Evolutionary conservation across 2,113 vertebrate genomes (phyloP).

Genomic region (Seriola dumerili): DNA sequence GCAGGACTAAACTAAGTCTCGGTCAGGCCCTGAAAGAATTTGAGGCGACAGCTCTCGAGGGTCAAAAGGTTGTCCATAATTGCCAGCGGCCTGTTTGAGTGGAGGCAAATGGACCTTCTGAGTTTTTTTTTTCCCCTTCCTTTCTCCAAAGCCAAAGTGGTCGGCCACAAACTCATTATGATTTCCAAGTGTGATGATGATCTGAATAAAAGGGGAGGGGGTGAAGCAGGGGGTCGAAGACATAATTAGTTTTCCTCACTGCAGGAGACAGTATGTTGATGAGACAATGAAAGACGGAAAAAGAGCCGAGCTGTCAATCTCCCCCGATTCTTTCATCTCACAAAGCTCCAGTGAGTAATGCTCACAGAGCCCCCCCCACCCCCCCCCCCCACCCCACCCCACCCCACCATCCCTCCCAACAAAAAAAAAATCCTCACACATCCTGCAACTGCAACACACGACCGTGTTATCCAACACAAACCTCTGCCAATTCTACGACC

Average conservation of each 20-base stretch:
- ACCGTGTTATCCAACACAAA: conserved; percentile 37
- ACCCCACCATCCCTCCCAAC: too few species aligned
- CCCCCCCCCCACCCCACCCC: neutral
- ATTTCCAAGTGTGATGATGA: conserved; percentile 83
- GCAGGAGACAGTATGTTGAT: conserved; percentile 84
- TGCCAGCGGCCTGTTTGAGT: conserved; percentile 60
- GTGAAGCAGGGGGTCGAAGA: conserved; percentile 80
- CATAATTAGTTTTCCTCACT: conserved; percentile 86
- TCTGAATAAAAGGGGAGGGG: conserved; percentile 79
- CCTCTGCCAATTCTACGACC: conserved; percentile 43
- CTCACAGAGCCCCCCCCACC: conserved; percentile 26
- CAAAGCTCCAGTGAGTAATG: conserved; percentile 68
- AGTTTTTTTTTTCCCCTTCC: conserved; percentile 13
- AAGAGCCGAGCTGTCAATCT: conserved; percentile 82
- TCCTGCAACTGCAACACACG: conserved; percentile 32
- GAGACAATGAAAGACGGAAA: conserved; percentile 80
- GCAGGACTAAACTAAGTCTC: conserved; percentile 46
- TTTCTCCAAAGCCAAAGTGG: conserved; percentile 69
- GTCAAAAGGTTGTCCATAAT: conserved; percentile 76
- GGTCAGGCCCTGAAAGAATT: conserved; percentile 60
- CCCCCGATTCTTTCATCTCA: conserved; percentile 68
- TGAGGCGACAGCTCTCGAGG: conserved; percentile 60
- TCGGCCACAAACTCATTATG: conserved; percentile 82
- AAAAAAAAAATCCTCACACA: conserved; percentile 19
- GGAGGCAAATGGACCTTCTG: conserved; percentile 65